phyloP scores from a whole-genome alignment of 2,113 vertebrate genomes.

The Aegotheles bennettii region DNA sequence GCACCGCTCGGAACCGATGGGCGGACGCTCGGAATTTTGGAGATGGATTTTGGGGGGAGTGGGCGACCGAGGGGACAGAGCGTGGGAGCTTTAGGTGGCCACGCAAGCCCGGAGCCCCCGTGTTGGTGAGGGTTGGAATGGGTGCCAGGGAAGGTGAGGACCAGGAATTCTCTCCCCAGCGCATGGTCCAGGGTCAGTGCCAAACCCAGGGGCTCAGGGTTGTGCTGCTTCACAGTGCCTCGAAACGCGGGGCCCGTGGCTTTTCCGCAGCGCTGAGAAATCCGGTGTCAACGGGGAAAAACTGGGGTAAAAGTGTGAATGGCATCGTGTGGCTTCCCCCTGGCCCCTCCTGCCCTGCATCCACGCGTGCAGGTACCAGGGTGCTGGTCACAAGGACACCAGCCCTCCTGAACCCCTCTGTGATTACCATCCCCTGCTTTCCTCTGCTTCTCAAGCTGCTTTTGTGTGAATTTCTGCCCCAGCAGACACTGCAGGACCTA shows the following conservation, averaged over 20 bases:
- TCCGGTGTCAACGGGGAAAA: background rate
- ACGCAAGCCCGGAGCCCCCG: no score
- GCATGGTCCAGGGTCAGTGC: no score
- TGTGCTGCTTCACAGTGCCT: no score
- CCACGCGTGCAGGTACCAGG: background rate
- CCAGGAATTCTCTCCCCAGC: background rate
- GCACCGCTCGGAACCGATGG: no score
- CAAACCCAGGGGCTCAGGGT: fast-evolving
- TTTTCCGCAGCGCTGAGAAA: background rate
- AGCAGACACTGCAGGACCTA: fast-evolving
- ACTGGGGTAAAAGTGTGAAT: fast-evolving
- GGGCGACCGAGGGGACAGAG: no score
- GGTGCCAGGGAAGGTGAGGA: no score
- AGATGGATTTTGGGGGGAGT: no score
- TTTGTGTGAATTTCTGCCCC: background rate
- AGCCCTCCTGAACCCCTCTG: fast-evolving
- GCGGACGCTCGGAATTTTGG: no score
- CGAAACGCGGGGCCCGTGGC: fast-evolving
- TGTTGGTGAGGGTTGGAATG: no score
- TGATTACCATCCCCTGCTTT: fast-evolving
- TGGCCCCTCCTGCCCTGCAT: background rate
- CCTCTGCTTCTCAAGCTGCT: background rate
- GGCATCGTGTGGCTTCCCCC: background rate
- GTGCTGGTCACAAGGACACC: background rate
- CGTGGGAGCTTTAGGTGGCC: no score